These are phyloP conservation scores for Hippocampus comes DNA, from an alignment of 2,113 vertebrate genomes.

Conservation along the genomic window DNA sequence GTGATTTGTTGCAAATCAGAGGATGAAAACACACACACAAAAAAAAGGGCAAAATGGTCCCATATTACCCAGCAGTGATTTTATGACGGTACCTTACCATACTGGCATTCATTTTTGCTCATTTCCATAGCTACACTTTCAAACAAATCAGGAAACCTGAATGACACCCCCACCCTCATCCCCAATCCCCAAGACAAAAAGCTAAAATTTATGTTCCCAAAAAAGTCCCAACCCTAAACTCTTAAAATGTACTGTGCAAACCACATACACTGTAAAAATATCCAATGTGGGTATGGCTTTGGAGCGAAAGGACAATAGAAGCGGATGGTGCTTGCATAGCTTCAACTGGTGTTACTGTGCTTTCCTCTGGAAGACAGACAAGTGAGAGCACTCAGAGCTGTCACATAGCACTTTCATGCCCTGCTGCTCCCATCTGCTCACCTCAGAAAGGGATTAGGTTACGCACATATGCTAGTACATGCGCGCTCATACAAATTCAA, in stretches of 20 bases:
- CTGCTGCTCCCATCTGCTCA: slow-evolving; percentile 51
- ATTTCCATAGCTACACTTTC: too few relatives aligned
- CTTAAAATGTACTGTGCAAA: not conserved
- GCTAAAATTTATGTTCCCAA: not conserved
- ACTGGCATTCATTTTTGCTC: too few relatives aligned
- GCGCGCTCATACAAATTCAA: slow-evolving; percentile 36
- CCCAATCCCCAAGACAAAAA: not conserved
- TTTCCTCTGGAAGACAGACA: slow-evolving; percentile 38
- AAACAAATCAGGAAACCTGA: too few relatives aligned
- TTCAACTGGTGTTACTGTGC: slow-evolving; percentile 34
- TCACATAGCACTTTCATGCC: slow-evolving; percentile 51
- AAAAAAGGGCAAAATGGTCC: too few relatives aligned
- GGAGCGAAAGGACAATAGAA: not conserved
- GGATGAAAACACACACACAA: too few relatives aligned
- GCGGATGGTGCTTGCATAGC: slow-evolving; percentile 39
- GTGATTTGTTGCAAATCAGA: too few relatives aligned
- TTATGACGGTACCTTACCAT: too few relatives aligned
- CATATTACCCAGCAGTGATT: too few relatives aligned
- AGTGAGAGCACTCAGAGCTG: slow-evolving; percentile 55
- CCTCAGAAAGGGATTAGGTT: slow-evolving; percentile 52
- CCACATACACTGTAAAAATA: not conserved
- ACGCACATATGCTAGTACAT: slow-evolving; percentile 40
- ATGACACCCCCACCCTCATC: too few relatives aligned
- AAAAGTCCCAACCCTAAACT: not conserved
- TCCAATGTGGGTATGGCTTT: not conserved